phyloP scores from a whole-genome alignment of 2,797 vertebrate species.

The Knipowitschia caucasica region DNA sequence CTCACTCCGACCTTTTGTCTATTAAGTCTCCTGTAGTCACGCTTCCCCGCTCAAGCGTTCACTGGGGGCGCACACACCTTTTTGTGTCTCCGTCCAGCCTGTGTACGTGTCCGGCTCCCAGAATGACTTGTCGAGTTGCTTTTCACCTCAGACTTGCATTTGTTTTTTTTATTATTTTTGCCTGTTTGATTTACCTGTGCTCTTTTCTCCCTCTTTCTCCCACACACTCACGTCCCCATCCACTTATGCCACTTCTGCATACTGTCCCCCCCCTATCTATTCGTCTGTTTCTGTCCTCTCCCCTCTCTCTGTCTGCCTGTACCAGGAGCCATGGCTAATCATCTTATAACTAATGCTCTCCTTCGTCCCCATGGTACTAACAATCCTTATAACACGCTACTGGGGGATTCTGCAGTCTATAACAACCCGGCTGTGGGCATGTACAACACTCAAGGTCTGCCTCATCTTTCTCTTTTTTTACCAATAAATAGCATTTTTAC shows the following conservation, averaged over 20 bases:
- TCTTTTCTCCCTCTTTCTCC: slow-evolving; percentile 72
- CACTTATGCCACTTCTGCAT: slow-evolving; percentile 49
- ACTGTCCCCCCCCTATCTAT: slow-evolving; percentile 39
- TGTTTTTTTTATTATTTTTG: slow-evolving; percentile 38
- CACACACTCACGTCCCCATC: slow-evolving; percentile 65
- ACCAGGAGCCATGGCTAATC: slow-evolving; percentile 99
- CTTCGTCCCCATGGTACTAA: slow-evolving; percentile 99
- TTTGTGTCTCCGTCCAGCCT: slow-evolving; percentile 29
- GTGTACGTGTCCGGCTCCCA: slow-evolving; percentile 58
- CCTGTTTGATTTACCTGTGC: slow-evolving; percentile 86
- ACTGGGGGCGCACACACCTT: slow-evolving; percentile 51
- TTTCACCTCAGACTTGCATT: slow-evolving; percentile 78
- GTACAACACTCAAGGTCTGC: slow-evolving; percentile 99
- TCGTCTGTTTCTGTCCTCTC: slow-evolving; percentile 55
- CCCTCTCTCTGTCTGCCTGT: slow-evolving; percentile 82
- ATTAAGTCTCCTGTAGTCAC: slow-evolving; percentile 59
- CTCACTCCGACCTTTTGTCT: slow-evolving; percentile 42
- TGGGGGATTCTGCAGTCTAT: slow-evolving; percentile 99
- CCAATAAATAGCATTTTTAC: slow-evolving; percentile 28
- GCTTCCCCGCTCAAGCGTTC: slow-evolving; percentile 51
- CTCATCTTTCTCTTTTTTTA: slow-evolving; percentile 59
- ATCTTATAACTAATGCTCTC: slow-evolving; percentile 99
- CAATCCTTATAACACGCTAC: slow-evolving; percentile 99
- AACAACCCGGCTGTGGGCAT: slow-evolving; percentile 99
- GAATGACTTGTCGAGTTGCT: slow-evolving; percentile 82